These are phyloP conservation scores for Geophilus truncorum DNA, from an alignment of 2,888 invertebrate genomes.

Conservation along the genomic window DNA sequence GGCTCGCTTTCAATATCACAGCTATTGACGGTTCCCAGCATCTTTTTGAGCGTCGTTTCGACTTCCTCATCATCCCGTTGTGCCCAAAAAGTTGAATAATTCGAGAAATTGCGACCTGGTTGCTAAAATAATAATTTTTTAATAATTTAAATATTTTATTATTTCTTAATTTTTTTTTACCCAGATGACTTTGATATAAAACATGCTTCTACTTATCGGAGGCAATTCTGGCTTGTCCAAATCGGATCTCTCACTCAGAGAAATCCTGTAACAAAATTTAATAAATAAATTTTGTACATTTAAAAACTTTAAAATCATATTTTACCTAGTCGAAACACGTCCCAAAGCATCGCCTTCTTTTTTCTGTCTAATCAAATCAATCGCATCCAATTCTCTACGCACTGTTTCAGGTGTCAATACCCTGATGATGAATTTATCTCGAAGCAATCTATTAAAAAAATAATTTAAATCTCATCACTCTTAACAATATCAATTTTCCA, in stretches of 20 bases:
- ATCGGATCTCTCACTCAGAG: neutral
- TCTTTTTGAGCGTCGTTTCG: neutral
- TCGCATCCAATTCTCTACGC: neutral
- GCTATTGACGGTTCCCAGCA: neutral
- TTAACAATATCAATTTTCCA: too few species aligned
- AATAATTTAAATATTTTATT: neutral
- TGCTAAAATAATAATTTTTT: neutral
- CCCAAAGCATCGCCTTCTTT: neutral
- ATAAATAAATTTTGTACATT: too few species aligned
- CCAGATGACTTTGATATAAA: neutral
- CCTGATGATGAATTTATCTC: neutral
- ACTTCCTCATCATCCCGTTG: neutral
- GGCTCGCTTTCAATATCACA: neutral
- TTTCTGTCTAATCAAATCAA: neutral
- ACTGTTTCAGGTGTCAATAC: neutral
- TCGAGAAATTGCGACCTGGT: neutral
- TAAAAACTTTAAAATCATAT: neutral
- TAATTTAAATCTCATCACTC: too few species aligned
- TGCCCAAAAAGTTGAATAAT: neutral
- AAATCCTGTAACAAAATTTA: neutral
- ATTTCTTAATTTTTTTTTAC: neutral
- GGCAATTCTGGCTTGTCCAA: neutral
- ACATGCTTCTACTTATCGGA: neutral
- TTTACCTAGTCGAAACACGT: constrained; percentile 28
- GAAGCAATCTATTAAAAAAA: neutral